Evolutionary conservation across 92 coral and sea anemone species (phyloP).

Genomic region (Epizoanthus scotinus): DNA sequence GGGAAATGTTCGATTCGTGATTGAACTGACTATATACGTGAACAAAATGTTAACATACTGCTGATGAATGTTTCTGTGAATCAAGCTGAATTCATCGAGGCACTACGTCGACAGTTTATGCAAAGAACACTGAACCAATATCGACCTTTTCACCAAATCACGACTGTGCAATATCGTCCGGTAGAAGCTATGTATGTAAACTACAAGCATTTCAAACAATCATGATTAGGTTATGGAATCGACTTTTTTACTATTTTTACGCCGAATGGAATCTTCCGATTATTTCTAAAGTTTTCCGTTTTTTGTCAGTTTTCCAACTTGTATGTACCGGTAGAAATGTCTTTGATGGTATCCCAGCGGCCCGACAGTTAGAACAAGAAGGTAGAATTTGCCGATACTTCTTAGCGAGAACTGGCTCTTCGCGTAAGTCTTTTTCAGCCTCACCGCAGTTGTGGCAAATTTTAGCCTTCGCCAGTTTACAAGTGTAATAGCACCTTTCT

Average conservation of each 20-base stretch:
- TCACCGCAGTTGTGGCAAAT: constrained; percentile 39
- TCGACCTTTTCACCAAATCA: neutral
- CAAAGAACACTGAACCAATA: neutral
- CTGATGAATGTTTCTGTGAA: neutral
- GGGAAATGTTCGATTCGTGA: no score
- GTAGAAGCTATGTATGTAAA: neutral
- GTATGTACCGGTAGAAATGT: constrained; percentile 30
- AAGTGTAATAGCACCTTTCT: constrained; percentile 29
- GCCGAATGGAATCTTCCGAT: constrained; percentile 22
- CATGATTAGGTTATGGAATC: neutral
- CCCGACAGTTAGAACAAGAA: constrained; percentile 25
- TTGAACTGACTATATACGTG: no score
- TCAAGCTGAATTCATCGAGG: neutral
- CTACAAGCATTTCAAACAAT: neutral
- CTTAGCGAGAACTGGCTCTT: constrained; percentile 22
- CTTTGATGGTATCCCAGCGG: constrained; percentile 35
- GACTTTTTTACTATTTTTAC: neutral
- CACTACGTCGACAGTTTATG: neutral
- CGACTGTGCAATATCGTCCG: neutral
- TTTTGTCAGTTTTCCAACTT: constrained; percentile 24
- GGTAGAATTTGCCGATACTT: constrained; percentile 37
- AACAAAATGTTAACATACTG: no score
- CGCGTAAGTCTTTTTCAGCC: constrained; percentile 13
- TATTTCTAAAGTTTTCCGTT: constrained; percentile 8
- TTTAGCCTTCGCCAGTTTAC: constrained; percentile 22